A percentile compares a stretch with the other conserved stretches of the same genome.
phyloP scores from a whole-genome alignment of 2,888 invertebrate genomes.

The Drosophila neotestacea region DNA sequence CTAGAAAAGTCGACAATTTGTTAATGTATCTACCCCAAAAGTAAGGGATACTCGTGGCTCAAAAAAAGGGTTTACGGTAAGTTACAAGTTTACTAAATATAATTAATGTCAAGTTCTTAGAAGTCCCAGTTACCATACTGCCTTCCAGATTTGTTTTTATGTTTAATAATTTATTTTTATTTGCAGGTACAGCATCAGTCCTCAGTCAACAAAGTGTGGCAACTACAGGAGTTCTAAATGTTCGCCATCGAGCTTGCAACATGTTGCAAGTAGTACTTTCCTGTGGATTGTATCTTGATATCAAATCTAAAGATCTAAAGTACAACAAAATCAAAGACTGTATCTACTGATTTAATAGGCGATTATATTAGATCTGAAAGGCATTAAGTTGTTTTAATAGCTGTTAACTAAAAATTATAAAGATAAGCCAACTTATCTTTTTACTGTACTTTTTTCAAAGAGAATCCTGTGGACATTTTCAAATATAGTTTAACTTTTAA shows the following conservation, averaged over 20 bases:
- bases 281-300: conserved; percentile 2
- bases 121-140: conserved; percentile 1
- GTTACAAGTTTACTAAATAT: conserved; percentile 20
- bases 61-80: conserved; percentile 18
- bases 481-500: no score
- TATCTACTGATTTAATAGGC: no score
- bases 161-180: conserved; percentile 23
- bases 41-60: no score
- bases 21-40: conserved; percentile 11
- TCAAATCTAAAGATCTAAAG: no score
- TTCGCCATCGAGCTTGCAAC: conserved; percentile 1
- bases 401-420: no score
- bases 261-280: conserved; percentile 7
- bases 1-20: conserved; percentile 25
- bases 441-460: no score
- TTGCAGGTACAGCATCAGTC: conserved; percentile 1
- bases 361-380: no score
- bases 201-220: neutral
- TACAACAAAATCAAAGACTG: no score
- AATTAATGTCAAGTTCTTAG: conserved; percentile 26
- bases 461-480: no score
- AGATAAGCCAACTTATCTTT: no score
- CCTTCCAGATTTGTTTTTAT: conserved; percentile 12
- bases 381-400: no score
- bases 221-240: neutral